Conservation (phyloP, 2,797 vertebrate species). For the Enteromius argenteus region DNA sequence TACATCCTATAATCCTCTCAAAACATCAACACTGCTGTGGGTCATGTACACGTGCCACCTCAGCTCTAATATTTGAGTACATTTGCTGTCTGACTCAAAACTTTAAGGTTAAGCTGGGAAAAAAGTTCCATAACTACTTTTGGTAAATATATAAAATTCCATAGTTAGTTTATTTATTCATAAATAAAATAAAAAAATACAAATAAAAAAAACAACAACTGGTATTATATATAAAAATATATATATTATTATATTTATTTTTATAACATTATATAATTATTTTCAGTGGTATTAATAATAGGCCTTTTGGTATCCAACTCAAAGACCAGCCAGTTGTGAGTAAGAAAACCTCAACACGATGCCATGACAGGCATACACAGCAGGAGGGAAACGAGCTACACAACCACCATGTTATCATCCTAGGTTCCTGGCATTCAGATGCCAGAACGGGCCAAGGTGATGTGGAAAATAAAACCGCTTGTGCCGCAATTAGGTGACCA, state of each 20-base stretch:
- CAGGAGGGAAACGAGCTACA: slow-evolving; percentile 2
- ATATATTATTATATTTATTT: neutral
- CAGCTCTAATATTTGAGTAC: neutral
- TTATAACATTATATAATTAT: neutral
- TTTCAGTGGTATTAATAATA: slow-evolving; percentile 3
- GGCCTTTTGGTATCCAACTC: neutral
- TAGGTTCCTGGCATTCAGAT: slow-evolving; percentile 61
- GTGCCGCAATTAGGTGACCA: slow-evolving; percentile 52
- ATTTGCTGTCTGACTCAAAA: neutral
- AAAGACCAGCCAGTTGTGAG: neutral
- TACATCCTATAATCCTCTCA: neutral
- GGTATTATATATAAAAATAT: neutral
- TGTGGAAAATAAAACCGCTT: slow-evolving; percentile 37
- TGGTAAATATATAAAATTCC: neutral
- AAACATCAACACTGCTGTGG: neutral
- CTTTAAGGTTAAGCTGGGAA: neutral
- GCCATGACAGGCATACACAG: slow-evolving; percentile 25
- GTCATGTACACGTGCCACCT: neutral
- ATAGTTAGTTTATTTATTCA: neutral
- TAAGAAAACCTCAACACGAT: slow-evolving; percentile 9
- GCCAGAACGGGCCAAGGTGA: slow-evolving; percentile 20
- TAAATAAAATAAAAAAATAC: neutral
- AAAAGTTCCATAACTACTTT: neutral
- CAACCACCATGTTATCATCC: slow-evolving; percentile 53
- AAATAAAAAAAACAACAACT: neutral